phyloP scores from a whole-genome alignment of 2,113 vertebrate genomes.

The Sorex araneus region DNA sequence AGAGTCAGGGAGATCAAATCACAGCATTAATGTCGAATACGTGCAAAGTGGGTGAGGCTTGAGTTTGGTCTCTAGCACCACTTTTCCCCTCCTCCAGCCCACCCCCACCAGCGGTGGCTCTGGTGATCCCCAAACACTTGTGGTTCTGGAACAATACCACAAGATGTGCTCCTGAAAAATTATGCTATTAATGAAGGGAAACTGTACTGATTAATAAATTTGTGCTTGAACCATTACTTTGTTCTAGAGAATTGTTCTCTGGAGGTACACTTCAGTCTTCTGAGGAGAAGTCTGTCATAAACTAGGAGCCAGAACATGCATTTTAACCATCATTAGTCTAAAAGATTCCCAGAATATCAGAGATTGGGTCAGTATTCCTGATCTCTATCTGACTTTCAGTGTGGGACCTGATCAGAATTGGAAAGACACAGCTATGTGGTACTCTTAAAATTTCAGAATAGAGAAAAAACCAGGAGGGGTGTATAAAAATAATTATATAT shows the following conservation, averaged over 20 bases:
- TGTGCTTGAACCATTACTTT: neutral
- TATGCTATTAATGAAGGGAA: neutral
- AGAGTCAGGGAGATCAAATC: too few species aligned
- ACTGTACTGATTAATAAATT: neutral
- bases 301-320: neutral
- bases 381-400: neutral
- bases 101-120: too few species aligned
- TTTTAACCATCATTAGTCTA: neutral
- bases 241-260: neutral
- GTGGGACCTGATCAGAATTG: too few species aligned
- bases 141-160: too few species aligned
- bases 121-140: too few species aligned
- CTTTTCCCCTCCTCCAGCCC: too few species aligned
- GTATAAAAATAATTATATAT: too few species aligned
- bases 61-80: too few species aligned
- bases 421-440: neutral
- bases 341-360: neutral
- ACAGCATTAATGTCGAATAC: too few species aligned
- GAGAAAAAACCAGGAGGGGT: neutral
- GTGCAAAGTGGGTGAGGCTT: too few species aligned
- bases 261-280: neutral
- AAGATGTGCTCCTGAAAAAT: too few species aligned
- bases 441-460: neutral
- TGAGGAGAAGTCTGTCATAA: neutral
- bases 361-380: neutral